These are phyloP conservation scores for Paraplagusia blochii DNA, from an alignment of 2,113 vertebrate genomes.

Conservation along the genomic window DNA sequence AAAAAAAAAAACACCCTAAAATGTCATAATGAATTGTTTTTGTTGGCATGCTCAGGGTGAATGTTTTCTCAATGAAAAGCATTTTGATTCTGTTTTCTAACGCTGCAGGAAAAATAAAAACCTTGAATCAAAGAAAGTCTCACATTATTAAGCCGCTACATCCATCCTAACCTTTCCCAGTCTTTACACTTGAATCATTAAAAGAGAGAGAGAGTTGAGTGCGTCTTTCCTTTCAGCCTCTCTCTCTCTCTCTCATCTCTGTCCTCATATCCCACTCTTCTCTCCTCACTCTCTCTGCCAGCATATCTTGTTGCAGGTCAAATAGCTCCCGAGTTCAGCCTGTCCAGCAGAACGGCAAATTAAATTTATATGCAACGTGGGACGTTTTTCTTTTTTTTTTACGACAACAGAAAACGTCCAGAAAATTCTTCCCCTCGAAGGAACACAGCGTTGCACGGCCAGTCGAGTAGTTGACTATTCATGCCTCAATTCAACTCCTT, in stretches of 20 bases:
- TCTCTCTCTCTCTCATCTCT: constrained; percentile 27
- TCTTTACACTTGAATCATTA: constrained; percentile 51
- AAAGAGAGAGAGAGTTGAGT: constrained; percentile 60
- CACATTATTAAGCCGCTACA: constrained; percentile 66
- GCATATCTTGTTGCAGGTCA: constrained; percentile 60
- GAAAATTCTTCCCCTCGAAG: constrained; percentile 1
- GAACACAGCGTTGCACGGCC: not conserved
- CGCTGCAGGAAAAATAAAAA: constrained; percentile 31
- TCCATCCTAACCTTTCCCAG: constrained; percentile 46
- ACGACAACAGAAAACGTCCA: constrained; percentile 23
- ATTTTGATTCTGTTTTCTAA: constrained; percentile 41
- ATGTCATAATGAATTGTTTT: too few species aligned
- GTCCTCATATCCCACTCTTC: constrained; percentile 27
- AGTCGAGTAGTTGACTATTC: too few species aligned
- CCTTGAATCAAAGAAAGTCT: constrained; percentile 42
- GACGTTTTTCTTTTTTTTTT: too few species aligned
- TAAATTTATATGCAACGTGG: constrained; percentile 53
- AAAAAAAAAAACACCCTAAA: too few species aligned
- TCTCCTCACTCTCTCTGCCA: constrained; percentile 13
- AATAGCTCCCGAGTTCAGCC: constrained; percentile 47
- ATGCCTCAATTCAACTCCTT: not conserved
- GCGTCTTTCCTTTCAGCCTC: constrained; percentile 50
- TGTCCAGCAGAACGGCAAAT: constrained; percentile 51
- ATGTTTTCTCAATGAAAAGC: constrained; percentile 32
- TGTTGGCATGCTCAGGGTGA: not conserved